phyloP scores from a whole-genome alignment of 2,888 invertebrate genomes.

The Platypus cylindrus region DNA sequence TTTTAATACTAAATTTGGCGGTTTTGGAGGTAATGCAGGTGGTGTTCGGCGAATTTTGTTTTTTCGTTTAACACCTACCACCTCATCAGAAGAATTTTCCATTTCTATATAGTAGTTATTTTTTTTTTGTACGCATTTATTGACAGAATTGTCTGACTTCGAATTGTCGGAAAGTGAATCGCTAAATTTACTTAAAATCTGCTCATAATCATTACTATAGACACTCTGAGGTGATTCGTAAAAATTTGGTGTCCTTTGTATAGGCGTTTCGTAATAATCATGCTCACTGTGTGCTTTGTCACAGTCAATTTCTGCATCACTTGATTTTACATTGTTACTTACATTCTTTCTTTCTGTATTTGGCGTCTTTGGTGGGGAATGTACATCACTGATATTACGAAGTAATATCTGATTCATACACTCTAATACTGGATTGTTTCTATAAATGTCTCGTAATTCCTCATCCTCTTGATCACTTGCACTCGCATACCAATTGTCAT shows the following conservation, averaged over 20 bases:
- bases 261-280: constrained; percentile 35
- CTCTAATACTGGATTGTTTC: constrained; percentile 74
- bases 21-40: constrained; percentile 68
- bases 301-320: constrained; percentile 28
- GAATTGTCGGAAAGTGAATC: constrained; percentile 27
- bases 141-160: constrained; percentile 36
- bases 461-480: constrained; percentile 66
- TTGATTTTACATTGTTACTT: constrained; percentile 31
- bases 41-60: constrained; percentile 51
- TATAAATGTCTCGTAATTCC: constrained; percentile 53
- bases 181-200: constrained; percentile 43
- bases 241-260: constrained; percentile 38
- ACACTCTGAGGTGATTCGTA: constrained; percentile 58
- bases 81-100: constrained; percentile 36
- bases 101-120: constrained; percentile 52
- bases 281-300: constrained; percentile 19
- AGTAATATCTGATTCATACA: constrained; percentile 76
- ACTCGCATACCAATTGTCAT: constrained; percentile 65
- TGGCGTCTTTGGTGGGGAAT: constrained; percentile 35
- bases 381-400: constrained; percentile 50
- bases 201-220: constrained; percentile 64
- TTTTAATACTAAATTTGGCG: constrained; percentile 57
- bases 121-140: constrained; percentile 38
- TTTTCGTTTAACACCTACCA: constrained; percentile 32
- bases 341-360: constrained; percentile 27